These are phyloP conservation scores for Porites cylindrica DNA, from an alignment of 92 coral and sea anemone genomes.

Conservation along the genomic window DNA sequence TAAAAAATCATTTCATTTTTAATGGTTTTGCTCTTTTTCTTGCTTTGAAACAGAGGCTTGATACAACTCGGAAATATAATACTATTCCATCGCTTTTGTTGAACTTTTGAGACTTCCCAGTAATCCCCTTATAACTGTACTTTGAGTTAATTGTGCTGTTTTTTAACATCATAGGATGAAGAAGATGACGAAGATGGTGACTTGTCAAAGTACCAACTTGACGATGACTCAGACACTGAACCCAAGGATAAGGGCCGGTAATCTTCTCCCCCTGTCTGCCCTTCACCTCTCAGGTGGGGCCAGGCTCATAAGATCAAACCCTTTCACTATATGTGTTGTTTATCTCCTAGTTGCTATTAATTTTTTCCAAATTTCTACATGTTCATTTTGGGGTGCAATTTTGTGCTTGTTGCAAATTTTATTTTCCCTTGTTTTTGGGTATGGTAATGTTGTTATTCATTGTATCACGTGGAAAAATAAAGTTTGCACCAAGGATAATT, in stretches of 20 bases:
- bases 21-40: too few relatives aligned
- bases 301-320: slow-evolving; percentile 37
- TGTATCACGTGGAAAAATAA: neutral
- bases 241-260: slow-evolving; percentile 98
- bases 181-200: slow-evolving; percentile 84
- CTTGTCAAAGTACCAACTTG: slow-evolving; percentile 75
- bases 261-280: slow-evolving; percentile 61
- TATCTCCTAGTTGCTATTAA: neutral
- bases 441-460: too few relatives aligned
- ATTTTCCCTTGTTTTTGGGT: too few relatives aligned
- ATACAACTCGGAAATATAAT: too few relatives aligned
- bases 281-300: slow-evolving; percentile 76
- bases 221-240: slow-evolving; percentile 77
- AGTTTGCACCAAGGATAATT: too few relatives aligned
- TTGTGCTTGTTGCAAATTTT: neutral
- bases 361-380: neutral
- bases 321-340: neutral
- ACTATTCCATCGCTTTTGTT: too few relatives aligned
- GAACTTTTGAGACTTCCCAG: too few relatives aligned
- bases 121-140: neutral
- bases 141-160: neutral
- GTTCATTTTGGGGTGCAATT: neutral
- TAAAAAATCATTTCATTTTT: too few relatives aligned
- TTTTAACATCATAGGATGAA: slow-evolving; percentile 12
- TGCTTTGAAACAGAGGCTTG: too few relatives aligned